Evolutionary conservation across 2,888 invertebrate genomes (phyloP).

Genomic region (Himalopsyche kuldschensis): DNA sequence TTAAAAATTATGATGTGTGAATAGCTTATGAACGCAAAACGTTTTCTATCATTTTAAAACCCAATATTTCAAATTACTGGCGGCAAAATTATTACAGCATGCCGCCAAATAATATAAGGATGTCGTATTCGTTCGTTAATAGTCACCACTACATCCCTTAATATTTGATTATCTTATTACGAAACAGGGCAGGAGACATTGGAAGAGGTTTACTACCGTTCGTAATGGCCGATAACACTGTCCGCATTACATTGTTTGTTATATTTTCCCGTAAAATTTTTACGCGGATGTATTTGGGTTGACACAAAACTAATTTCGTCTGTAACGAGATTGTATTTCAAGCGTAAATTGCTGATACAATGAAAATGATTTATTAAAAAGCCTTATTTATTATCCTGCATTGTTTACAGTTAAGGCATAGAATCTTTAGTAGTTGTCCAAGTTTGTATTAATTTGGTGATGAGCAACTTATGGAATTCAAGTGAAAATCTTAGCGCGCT

Average conservation of each 20-base stretch:
- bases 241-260: slow-evolving; percentile 18
- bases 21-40: too few species aligned
- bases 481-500: too few species aligned
- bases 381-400: too few species aligned
- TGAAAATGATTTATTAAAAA: not conserved
- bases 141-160: slow-evolving; percentile 24
- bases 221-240: slow-evolving; percentile 31
- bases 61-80: too few species aligned
- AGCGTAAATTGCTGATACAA: not conserved
- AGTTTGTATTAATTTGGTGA: too few species aligned
- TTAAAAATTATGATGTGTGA: too few species aligned
- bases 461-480: too few species aligned
- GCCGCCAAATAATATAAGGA: not conserved
- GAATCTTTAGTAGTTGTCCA: too few species aligned
- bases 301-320: not conserved
- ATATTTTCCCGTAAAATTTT: slow-evolving; percentile 26
- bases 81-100: not conserved
- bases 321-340: not conserved
- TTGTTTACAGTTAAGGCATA: too few species aligned
- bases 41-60: too few species aligned
- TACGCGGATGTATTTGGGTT: not conserved
- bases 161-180: slow-evolving; percentile 33
- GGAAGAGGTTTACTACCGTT: slow-evolving; percentile 22
- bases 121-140: slow-evolving; percentile 3
- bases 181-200: slow-evolving; percentile 14